Evolutionary conservation across 1,140 invertebrate species (phyloP).

Genomic region (Bicyclus anynana): DNA sequence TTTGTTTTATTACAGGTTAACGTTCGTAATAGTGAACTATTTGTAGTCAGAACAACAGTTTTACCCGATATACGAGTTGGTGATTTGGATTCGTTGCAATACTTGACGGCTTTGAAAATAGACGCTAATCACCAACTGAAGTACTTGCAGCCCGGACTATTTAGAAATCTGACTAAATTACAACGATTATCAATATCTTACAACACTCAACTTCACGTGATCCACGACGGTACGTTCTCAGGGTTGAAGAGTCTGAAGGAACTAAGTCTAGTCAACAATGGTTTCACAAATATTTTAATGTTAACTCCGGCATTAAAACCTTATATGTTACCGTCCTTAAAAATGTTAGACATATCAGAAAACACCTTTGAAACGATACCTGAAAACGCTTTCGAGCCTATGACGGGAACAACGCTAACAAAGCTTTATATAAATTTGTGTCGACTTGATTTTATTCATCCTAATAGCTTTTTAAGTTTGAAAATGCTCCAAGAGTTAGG

Average conservation of each 20-base stretch:
- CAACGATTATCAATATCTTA: slow-evolving; percentile 62
- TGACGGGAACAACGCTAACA: slow-evolving; percentile 46
- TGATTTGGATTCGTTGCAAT: slow-evolving; percentile 40
- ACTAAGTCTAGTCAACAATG: slow-evolving; percentile 68
- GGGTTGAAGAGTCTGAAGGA: slow-evolving; percentile 59
- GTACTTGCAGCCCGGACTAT: slow-evolving; percentile 50
- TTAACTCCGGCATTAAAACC: slow-evolving; percentile 49
- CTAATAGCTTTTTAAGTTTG: slow-evolving; percentile 64
- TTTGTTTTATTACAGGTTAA: slow-evolving; percentile 39
- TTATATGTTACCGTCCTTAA: slow-evolving; percentile 49
- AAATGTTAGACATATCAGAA: slow-evolving; percentile 58
- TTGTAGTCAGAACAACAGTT: slow-evolving; percentile 57
- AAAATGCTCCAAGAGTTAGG: slow-evolving; percentile 63
- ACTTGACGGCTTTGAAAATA: slow-evolving; percentile 51
- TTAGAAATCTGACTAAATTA: slow-evolving; percentile 51
- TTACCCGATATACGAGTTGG: slow-evolving; percentile 44
- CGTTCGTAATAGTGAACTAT: slow-evolving; percentile 35
- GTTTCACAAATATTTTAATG: slow-evolving; percentile 51
- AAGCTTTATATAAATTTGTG: slow-evolving; percentile 73
- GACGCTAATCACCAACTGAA: slow-evolving; percentile 62
- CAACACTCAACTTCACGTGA: slow-evolving; percentile 41
- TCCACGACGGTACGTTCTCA: slow-evolving; percentile 48
- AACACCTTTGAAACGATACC: slow-evolving; percentile 56
- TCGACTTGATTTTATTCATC: slow-evolving; percentile 72
- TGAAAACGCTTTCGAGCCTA: slow-evolving; percentile 50